These are phyloP conservation scores for Amphimallon solstitiale DNA, from an alignment of 2,888 invertebrate species.

Conservation along the genomic window DNA sequence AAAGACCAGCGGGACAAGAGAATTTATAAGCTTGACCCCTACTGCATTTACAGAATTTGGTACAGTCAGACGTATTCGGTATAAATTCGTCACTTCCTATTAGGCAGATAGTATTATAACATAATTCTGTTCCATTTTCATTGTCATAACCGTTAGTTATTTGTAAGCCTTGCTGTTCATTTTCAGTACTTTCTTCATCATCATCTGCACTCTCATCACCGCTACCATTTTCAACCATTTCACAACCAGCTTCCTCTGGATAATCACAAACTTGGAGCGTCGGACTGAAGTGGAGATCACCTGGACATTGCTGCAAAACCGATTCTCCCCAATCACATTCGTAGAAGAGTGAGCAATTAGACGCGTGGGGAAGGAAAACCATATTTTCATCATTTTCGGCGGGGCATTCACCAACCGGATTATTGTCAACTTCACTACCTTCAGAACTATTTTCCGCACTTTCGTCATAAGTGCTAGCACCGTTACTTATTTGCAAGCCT, in stretches of 20 bases:
- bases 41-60: constrained; percentile 39
- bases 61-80: constrained; percentile 40
- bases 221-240: not conserved
- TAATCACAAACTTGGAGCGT: constrained; percentile 10
- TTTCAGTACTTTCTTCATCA: constrained; percentile 6
- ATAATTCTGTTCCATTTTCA: not conserved
- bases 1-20: constrained; percentile 38
- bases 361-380: constrained; percentile 9
- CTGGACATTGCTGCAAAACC: constrained; percentile 7
- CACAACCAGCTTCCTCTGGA: constrained; percentile 18
- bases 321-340: constrained; percentile 15
- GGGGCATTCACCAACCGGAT: not conserved
- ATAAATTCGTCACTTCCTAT: constrained; percentile 30
- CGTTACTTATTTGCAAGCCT: not conserved
- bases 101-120: constrained; percentile 1
- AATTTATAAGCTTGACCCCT: constrained; percentile 31
- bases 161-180: too few species aligned
- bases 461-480: not conserved
- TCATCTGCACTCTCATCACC: not conserved
- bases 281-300: constrained; percentile 31
- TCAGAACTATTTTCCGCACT: not conserved
- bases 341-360: constrained; percentile 14
- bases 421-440: not conserved
- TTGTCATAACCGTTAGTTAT: not conserved
- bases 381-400: not conserved